phyloP scores from a whole-genome alignment of 2,113 vertebrate species.

The Platichthys stellatus region DNA sequence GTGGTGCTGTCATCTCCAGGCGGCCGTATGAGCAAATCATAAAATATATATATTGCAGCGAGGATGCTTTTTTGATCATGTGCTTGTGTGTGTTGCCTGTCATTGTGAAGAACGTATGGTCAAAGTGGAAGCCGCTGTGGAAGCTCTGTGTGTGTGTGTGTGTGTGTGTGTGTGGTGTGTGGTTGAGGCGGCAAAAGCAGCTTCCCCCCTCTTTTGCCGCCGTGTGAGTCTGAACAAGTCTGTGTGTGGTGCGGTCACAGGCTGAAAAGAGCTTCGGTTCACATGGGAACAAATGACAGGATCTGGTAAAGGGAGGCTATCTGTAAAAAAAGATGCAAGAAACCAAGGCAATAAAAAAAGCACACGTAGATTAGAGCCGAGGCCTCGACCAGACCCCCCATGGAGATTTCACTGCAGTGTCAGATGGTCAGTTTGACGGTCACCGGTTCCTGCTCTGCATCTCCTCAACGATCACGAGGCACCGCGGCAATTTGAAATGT shows the following conservation, averaged over 20 bases:
- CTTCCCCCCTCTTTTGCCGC: constrained; percentile 22
- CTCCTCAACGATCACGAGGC: constrained; percentile 40
- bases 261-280: constrained; percentile 55
- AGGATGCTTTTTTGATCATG: not conserved
- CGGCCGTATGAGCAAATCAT: not conserved
- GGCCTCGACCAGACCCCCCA: constrained; percentile 68
- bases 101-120: not conserved
- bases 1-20: not conserved
- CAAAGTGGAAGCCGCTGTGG: constrained; percentile 6
- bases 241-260: constrained; percentile 66
- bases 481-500: constrained; percentile 21
- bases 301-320: constrained; percentile 63
- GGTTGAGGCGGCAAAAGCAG: constrained; percentile 47
- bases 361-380: constrained; percentile 38
- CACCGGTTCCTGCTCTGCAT: constrained; percentile 41
- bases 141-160: not conserved
- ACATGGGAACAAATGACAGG: constrained; percentile 73
- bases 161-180: constrained; percentile 48
- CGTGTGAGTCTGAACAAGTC: constrained; percentile 32
- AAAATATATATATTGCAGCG: not conserved
- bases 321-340: constrained; percentile 68
- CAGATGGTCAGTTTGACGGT: constrained; percentile 65
- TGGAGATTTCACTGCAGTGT: constrained; percentile 34
- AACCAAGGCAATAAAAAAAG: constrained; percentile 60
- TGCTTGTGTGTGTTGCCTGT: not conserved